Percentiles rank a stretch among this genome's conserved stretches.
These are phyloP conservation scores for Recurvirostra avosetta DNA, from an alignment of 2,113 vertebrate genomes.

Conservation along the genomic window DNA sequence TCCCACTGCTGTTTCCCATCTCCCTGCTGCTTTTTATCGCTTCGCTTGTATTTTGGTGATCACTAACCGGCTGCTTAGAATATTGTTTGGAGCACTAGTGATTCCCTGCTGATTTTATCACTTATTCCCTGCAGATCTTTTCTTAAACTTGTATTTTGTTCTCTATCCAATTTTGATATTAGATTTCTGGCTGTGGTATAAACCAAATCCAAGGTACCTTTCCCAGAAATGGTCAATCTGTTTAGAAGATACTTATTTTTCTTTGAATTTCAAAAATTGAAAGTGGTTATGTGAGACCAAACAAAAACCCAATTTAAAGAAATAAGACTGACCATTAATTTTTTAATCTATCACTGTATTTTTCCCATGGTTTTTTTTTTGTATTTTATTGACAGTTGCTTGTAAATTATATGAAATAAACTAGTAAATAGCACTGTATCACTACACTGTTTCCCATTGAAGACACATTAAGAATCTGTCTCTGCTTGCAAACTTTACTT, in stretches of 20 bases:
- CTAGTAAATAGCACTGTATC: not conserved
- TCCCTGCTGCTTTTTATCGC: conserved; percentile 52
- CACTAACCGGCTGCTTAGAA: conserved; percentile 33
- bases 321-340: not conserved
- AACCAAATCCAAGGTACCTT: not conserved
- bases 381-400: not conserved
- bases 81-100: conserved; percentile 32
- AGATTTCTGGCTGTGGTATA: not conserved
- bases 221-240: not conserved
- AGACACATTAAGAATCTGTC: not conserved
- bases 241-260: not conserved
- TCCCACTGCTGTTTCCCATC: conserved; percentile 40
- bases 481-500: not conserved
- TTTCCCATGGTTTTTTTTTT: not conserved
- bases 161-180: conserved; percentile 42
- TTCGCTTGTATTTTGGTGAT: conserved; percentile 39
- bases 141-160: conserved; percentile 57
- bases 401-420: not conserved
- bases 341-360: not conserved
- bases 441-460: not conserved
- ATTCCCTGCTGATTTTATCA: conserved; percentile 67
- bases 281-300: not conserved
- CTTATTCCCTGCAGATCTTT: conserved; percentile 58
- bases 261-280: not conserved
- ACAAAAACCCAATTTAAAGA: not conserved